These are phyloP conservation scores for Corvus moneduloides DNA, from an alignment of 2,113 vertebrate species.

Conservation along the genomic window DNA sequence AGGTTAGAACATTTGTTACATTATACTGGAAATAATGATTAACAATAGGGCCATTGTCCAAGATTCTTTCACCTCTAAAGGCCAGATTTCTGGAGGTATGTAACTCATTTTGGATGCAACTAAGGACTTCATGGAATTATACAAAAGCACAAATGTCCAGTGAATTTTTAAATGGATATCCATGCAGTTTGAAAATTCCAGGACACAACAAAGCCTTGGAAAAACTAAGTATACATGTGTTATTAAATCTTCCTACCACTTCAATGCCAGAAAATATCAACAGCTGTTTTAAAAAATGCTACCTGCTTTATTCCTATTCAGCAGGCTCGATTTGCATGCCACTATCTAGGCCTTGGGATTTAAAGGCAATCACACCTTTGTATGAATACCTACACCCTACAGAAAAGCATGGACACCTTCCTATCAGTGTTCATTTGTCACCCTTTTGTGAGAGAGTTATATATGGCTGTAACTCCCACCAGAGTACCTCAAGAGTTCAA, in stretches of 20 bases:
- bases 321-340: neutral
- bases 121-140: neutral
- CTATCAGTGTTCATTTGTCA: neutral
- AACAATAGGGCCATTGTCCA: conserved; percentile 32
- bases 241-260: neutral
- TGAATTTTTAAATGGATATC: neutral
- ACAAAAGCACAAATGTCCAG: neutral
- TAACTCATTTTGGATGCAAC: neutral
- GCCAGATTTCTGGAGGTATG: neutral
- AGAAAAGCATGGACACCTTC: neutral
- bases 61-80: conserved; percentile 15
- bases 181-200: neutral
- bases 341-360: neutral
- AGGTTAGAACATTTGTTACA: conserved; percentile 26
- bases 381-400: neutral
- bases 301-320: neutral
- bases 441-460: neutral
- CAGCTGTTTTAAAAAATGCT: neutral
- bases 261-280: neutral
- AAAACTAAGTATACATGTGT: neutral
- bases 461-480: neutral
- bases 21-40: conserved; percentile 6
- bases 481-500: neutral
- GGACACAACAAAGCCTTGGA: neutral
- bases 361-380: neutral